phyloP scores from a whole-genome alignment of 2,888 invertebrate genomes.

The Tenthredo amoena region DNA sequence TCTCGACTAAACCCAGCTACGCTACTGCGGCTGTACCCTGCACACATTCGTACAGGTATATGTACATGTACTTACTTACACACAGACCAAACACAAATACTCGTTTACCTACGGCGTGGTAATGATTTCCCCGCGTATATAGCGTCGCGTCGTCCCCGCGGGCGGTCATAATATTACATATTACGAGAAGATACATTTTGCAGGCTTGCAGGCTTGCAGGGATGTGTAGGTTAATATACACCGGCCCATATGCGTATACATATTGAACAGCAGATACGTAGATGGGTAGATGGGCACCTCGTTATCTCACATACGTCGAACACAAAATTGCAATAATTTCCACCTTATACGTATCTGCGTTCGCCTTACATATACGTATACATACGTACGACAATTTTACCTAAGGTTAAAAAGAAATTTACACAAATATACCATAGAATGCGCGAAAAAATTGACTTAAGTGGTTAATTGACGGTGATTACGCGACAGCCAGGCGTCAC shows the following conservation, averaged over 20 bases:
- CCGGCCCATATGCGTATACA: background rate
- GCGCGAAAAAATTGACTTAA: background rate
- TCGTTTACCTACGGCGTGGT: constrained; percentile 7
- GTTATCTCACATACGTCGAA: constrained; percentile 33
- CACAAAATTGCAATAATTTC: constrained; percentile 36
- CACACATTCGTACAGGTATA: background rate
- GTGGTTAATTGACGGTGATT: constrained; percentile 6
- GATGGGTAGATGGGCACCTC: background rate
- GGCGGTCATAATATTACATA: constrained; percentile 44
- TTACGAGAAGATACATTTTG: constrained; percentile 40
- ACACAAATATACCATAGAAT: background rate
- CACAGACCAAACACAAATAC: background rate
- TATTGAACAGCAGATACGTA: background rate
- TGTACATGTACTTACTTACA: background rate
- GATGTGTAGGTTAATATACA: constrained; percentile 13
- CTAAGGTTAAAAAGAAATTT: background rate
- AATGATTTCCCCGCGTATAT: constrained; percentile 44
- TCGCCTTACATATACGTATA: background rate
- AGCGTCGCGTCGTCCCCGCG: constrained; percentile 32
- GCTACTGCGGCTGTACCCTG: background rate
- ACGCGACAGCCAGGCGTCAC: constrained; percentile 12
- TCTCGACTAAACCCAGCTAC: background rate
- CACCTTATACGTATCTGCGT: background rate
- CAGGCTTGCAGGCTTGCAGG: background rate
- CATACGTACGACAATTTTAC: background rate